Base-by-base conservation (phyloP, 2,797 vertebrate genomes). In the Acrossocheilus wenchowensis region DNA sequence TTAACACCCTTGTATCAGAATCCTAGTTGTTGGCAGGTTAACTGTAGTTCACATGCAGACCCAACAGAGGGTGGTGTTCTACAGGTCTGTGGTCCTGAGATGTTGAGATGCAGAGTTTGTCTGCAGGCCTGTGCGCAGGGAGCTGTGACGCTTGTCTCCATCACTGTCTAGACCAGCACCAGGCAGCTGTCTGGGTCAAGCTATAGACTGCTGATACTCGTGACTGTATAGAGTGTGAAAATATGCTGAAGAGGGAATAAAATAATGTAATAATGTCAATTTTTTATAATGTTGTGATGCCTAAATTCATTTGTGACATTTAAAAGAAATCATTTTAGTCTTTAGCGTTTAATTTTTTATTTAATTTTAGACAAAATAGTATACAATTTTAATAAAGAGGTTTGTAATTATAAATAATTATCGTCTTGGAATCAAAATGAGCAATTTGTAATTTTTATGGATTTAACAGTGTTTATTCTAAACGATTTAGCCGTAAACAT, bases 21-120 rank as follows among this genome's bases (percentile, higher is more conserved):
- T 54, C 54, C 14, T 45, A 64, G 60, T n/a, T 50, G 48, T 54
- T 68, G 39, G 19, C 64, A 39, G 73, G 72, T 50, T 86, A 72
- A 74, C 82, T 91, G 93, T 88, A 94, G 90, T 95, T 88, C 86
- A 50, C 1, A 72, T 50, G 83, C 92, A 91, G 90, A 92, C 92
- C 93, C 95, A 92, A 92, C 87, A 88, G 91, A 93, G 89, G 94
- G 94, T 93, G 90, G 90, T 92, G 91, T 93, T 91, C 77, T 57
- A 92, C 90, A 92, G 45, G 57, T 21, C 14, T 41, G 83, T 89
- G 90, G 90, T 7, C 82, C 86, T 90, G 87, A 89, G 91, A 92
- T 91, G 93, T 95, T 94, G 90, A 90, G 93, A 95, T 95, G 94
- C 94, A 91, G 90, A 90, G 90, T 92, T 94, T 89, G 92, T 94